Evolutionary conservation across 2,113 vertebrate species (phyloP), one percentile per base, ranked within the genome.

Genomic region (Leptocoma aspasia): DNA sequence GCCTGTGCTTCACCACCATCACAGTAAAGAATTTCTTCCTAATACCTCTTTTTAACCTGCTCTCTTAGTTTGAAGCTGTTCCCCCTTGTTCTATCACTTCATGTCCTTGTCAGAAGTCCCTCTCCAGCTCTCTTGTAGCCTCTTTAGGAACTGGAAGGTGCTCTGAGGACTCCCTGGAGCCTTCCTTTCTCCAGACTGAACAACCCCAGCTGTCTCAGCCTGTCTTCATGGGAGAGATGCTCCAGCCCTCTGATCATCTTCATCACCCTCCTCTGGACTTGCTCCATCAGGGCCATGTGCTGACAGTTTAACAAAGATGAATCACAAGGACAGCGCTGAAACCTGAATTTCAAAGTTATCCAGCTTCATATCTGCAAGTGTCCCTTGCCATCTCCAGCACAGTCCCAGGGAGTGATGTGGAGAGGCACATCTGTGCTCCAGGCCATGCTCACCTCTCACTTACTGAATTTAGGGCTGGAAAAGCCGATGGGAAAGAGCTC

Each of bases 381-480:
- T 70, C 37, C 54, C 44, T 59, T 91, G 61, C 18, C 15, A 3
- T 41, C 47, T 82, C 61, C 30, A n/a, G 41, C 15, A 20, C 27
- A 42, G 66, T 41, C 33, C 53, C 13, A 28, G 18, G 33, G 30
- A 63, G 35, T 13, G 56, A 63, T 0, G 0, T 28, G 31, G 16
- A 76, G 60, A 54, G 70, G 44, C 52, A 70, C 45, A 27, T 49
- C 44, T 71, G 30, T 3, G 0, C 31, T 65, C 68, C 70, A 47
- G 18, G 41, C 28, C 26, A 26, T 1, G 0, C 8, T 60, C 6
- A 2, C 39, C 7, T 84, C 65, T 73, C 0, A 0, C 18, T 78
- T 27, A 30, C 30, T 79, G 61, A 77, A 64, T 90, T 69, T 88
- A 22, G 37, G 59, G 44, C 35, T 44, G 52, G 15, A 37, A 53